Evolutionary conservation across 2,888 invertebrate species (phyloP).

Genomic region (Antheraea assamensis): DNA sequence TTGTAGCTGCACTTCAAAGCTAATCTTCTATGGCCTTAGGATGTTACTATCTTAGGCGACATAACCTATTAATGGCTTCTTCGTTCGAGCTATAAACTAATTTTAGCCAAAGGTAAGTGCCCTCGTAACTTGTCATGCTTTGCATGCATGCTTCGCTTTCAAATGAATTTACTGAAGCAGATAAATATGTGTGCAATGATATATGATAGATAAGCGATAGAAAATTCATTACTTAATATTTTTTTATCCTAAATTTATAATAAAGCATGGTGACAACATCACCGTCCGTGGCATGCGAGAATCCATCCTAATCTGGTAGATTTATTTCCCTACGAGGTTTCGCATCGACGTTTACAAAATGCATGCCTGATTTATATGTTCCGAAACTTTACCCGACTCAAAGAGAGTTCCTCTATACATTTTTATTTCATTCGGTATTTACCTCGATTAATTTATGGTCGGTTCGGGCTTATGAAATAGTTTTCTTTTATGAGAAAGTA

Average conservation of each 20-base stretch:
- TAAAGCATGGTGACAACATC: background rate
- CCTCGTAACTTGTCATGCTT: no score
- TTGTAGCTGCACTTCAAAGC: no score
- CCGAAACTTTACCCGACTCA: conserved; percentile 26
- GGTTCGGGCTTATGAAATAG: background rate
- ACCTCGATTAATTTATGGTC: conserved; percentile 1
- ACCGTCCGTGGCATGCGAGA: background rate
- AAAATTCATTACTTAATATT: no score
- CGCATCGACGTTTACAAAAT: conserved; percentile 29
- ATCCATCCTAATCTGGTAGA: conserved; percentile 28
- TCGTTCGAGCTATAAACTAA: no score
- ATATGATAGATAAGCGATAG: no score
- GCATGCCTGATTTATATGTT: conserved; percentile 32
- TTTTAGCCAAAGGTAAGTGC: no score
- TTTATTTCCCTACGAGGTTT: conserved; percentile 27
- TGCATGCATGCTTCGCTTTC: no score
- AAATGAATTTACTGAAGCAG: no score
- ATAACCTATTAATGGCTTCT: no score
- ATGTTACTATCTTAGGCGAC: no score
- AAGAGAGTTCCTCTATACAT: background rate
- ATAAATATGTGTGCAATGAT: no score
- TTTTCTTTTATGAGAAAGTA: background rate
- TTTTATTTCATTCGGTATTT: conserved; percentile 9
- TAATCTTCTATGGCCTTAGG: no score
- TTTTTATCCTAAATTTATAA: background rate